Base-by-base conservation (phyloP, 2,888 invertebrate species). In the Andrena minutula region DNA sequence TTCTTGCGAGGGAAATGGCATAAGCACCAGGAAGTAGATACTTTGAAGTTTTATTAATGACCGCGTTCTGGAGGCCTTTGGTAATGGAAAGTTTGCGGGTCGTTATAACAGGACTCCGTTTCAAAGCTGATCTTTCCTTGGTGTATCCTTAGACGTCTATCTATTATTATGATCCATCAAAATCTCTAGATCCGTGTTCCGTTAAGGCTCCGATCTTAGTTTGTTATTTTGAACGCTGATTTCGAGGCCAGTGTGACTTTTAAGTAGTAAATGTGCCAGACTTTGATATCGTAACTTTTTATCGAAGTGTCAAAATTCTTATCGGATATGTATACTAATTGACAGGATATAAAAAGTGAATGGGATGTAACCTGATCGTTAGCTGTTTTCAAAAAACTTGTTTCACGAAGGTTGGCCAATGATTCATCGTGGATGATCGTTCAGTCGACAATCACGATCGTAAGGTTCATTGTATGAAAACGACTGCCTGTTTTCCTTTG, bases 401-500 rank as follows among this genome's bases (percentile, higher is more conserved):
- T 12, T 56, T 71, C 71, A 32, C 73, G 84, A 82, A 85, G 76
- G 73, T 32, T 77, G 73, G 58, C 56, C 72, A 75, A 71, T 88
- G 85, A 87, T 79, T 85, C 86, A 80, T 49, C 63, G 58, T 70
- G 80, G 75, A 71, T 60, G 64, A 81, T 63, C 76, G 71, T 20
- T 32, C 69, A 49, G 76, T 75, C 60, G 47, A 32, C 53, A 49
- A 72, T 64, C 41, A 51, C 12, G 64, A 63, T 72, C 53, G 32
- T 49, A 26, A 53, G 47, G 74, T 84, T 82, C 76, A 78, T 82
- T 82, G 79, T 84, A 72, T 80, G 71, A 26, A 49, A 32, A 35
- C 66, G 32, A 84, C 68, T 75, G 58, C 26, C 32, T 26, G 51
- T 66, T 49, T 66, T 51, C 71, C 56, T 51, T 56, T 35, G 70